These are phyloP conservation scores for Gila orcuttii DNA, from an alignment of 2,113 vertebrate species.

Conservation along the genomic window DNA sequence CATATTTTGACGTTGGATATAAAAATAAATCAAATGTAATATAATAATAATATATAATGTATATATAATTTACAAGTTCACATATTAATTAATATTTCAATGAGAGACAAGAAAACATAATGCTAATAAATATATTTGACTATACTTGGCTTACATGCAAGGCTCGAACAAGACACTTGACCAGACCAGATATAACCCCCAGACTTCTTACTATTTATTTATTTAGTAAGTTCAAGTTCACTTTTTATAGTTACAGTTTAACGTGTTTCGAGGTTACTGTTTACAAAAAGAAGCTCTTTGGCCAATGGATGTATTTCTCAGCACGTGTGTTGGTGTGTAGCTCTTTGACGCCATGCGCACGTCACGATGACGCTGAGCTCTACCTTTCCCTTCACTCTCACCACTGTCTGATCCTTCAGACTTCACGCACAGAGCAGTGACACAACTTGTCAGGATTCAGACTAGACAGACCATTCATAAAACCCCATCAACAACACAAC, in stretches of 20 bases:
- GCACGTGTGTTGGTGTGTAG: constrained; percentile 38
- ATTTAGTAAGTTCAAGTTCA: neutral
- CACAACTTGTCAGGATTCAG: constrained; percentile 55
- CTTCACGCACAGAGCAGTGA: neutral
- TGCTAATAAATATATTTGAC: neutral
- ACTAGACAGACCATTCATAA: neutral
- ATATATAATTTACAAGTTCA: neutral
- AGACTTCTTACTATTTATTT: neutral
- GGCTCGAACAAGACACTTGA: neutral
- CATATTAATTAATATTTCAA: neutral
- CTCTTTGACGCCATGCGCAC: constrained; percentile 68
- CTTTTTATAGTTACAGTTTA: neutral
- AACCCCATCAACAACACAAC: neutral
- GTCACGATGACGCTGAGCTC: constrained; percentile 61
- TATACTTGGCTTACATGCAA: neutral
- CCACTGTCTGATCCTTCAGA: constrained; percentile 7
- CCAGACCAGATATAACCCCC: no score
- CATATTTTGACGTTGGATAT: no score
- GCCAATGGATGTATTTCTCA: neutral
- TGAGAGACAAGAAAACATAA: neutral
- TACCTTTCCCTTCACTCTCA: constrained; percentile 62
- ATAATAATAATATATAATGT: neutral
- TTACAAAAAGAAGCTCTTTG: neutral
- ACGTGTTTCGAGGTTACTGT: neutral
- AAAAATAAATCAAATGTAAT: neutral